Evolutionary conservation across 2,888 invertebrate genomes (phyloP), one percentile per base, ranked within the genome.

Genomic region (Galerucella pusilla): DNA sequence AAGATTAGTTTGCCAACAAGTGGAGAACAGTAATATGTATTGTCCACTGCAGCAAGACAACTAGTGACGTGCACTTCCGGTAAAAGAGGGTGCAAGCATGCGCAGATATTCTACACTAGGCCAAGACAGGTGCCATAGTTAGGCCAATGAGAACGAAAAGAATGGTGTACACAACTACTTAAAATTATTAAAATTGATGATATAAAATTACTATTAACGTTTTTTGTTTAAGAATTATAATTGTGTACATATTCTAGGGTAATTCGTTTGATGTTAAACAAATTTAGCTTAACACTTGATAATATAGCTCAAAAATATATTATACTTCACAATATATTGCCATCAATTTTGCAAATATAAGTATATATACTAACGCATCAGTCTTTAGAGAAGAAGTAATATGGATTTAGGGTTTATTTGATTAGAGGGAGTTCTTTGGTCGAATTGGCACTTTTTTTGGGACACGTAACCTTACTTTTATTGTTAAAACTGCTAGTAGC

Each of bases 241-340:
- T 71, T 75, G 75, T 77, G 69, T 66, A 73, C 74, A 76, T 75
- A 20, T 42, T 54, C 49, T 52, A 57, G 65, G 20, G 65, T 65
- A n/a, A 52, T 45, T 54, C 54, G 28, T 57, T 54, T 57, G 7
- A 46, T 52, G 49, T 61, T 67, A 60, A 52, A 69, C 57, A 54
- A 61, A 59, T 66, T 71, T 20, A 60, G 77, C 75, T 73, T 20
- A 73, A 80, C 81, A 77, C 80, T 77, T 75, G 78, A 71, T 81
- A 87, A 87, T 85, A 85, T 85, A 86, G 87, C 86, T 87, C 86
- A 86, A 87, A 88, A 87, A 87, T 88, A 88, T 85, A 85, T 81
- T 81, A 82, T 83, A 82, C 80, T 42, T 79, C 80, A 81, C 80
- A 77, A 81, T 82, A 83, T 87, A 88, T 88, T 87, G 88, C 87